Evolutionary conservation across 2,888 invertebrate species (phyloP).

Genomic region (Papilio protenor): DNA sequence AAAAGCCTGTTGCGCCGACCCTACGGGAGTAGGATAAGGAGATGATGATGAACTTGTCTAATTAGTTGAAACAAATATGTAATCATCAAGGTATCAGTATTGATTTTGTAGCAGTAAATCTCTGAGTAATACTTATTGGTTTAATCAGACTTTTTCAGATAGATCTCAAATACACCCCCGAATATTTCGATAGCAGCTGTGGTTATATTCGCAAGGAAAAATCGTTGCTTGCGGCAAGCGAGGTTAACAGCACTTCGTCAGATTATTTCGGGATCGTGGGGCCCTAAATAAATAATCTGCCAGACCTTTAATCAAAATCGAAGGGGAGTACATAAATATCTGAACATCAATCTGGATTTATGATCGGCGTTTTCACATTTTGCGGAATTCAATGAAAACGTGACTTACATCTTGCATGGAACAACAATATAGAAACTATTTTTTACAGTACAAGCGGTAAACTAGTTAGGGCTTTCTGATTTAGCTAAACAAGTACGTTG

Average conservation of each 20-base stretch:
- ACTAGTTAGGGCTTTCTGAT: background rate
- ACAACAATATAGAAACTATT: no score
- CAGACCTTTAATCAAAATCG: constrained; percentile 16
- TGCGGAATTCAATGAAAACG: background rate
- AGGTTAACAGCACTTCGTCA: constrained; percentile 19
- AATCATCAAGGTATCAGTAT: background rate
- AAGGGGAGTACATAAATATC: constrained; percentile 1
- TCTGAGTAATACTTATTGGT: background rate
- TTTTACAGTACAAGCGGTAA: background rate
- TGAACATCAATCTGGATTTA: constrained; percentile 1
- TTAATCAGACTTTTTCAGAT: background rate
- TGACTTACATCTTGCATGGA: background rate
- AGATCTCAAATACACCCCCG: constrained; percentile 7
- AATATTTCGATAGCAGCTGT: constrained; percentile 39
- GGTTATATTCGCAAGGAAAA: constrained; percentile 28
- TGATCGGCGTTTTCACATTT: constrained; percentile 1
- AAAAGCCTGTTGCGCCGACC: no score
- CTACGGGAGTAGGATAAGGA: no score
- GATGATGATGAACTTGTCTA: no score
- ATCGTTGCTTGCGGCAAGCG: constrained; percentile 18
- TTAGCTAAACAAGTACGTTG: background rate
- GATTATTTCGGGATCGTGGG: constrained; percentile 24
- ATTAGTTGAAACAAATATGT: background rate
- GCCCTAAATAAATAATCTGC: constrained; percentile 18
- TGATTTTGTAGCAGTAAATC: background rate